phyloP scores from a whole-genome alignment of 2,888 invertebrate species.

The Sympetrum striolatum region DNA sequence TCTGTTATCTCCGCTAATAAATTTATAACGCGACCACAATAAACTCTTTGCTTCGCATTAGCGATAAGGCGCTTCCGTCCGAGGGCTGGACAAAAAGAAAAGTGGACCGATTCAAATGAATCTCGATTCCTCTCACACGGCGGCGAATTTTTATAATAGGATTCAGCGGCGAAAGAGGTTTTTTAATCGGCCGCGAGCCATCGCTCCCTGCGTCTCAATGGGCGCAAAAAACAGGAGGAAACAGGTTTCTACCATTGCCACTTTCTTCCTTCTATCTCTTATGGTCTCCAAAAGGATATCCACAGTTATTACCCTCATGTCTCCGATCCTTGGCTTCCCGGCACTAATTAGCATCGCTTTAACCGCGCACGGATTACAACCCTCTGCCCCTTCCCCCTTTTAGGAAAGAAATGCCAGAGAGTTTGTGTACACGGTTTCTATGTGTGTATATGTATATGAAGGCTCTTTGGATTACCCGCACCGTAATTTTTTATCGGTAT shows the following conservation, averaged over 20 bases:
- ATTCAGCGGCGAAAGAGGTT: not conserved
- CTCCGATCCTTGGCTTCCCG: not conserved
- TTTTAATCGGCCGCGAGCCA: not conserved
- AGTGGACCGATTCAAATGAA: not conserved
- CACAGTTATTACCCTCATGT: not conserved
- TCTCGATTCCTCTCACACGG: not conserved
- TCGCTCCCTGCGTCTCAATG: not conserved
- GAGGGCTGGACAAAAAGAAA: not conserved
- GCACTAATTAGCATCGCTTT: not conserved
- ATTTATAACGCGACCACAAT: not conserved
- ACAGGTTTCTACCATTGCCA: not conserved
- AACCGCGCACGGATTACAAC: not conserved
- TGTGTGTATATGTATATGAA: not conserved
- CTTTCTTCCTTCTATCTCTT: not conserved
- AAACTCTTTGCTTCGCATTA: not conserved
- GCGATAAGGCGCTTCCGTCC: not conserved
- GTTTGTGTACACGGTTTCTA: not conserved
- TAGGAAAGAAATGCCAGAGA: not conserved
- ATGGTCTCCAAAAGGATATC: not conserved
- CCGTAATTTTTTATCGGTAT: not conserved
- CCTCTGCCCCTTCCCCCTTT: not conserved
- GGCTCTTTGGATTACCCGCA: not conserved
- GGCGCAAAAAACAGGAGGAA: not conserved
- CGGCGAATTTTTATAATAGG: not conserved
- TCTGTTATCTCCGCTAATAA: not conserved